Evolutionary conservation across 2,113 vertebrate genomes (phyloP).

Genomic region (Rallus limicola): DNA sequence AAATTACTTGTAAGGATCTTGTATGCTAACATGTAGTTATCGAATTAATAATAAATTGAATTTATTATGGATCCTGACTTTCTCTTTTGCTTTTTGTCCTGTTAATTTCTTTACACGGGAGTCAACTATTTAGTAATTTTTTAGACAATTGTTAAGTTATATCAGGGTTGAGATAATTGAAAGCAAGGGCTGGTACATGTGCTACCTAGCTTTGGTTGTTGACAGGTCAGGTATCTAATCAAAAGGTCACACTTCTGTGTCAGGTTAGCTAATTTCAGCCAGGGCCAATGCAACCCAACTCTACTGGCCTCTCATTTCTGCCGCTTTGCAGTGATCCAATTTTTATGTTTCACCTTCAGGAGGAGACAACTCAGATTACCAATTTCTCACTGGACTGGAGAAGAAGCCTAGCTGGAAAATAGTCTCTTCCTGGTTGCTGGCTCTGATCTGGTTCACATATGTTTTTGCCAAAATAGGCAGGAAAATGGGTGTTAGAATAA

Average conservation of each 20-base stretch:
- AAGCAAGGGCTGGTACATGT: neutral
- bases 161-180: neutral
- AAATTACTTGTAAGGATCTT: neutral
- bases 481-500: neutral
- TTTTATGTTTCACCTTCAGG: neutral
- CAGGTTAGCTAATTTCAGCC: neutral
- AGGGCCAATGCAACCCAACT: neutral
- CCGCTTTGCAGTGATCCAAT: neutral
- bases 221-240: neutral
- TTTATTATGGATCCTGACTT: neutral
- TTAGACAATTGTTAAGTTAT: neutral
- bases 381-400: neutral
- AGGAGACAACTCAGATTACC: rapidly evolving
- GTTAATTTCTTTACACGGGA: neutral
- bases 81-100: neutral
- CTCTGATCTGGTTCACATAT: neutral
- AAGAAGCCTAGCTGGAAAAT: neutral
- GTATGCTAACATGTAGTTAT: neutral
- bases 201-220: neutral
- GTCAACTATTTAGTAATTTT: neutral
- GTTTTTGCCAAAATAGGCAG: neutral
- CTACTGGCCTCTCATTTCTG: neutral
- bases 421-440: neutral
- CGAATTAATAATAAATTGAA: neutral
- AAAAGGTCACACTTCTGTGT: neutral